Percentiles rank a stretch among this genome's conserved stretches.
These are phyloP conservation scores for Acronicta aceris DNA, from an alignment of 2,888 invertebrate genomes.

Conservation along the genomic window DNA sequence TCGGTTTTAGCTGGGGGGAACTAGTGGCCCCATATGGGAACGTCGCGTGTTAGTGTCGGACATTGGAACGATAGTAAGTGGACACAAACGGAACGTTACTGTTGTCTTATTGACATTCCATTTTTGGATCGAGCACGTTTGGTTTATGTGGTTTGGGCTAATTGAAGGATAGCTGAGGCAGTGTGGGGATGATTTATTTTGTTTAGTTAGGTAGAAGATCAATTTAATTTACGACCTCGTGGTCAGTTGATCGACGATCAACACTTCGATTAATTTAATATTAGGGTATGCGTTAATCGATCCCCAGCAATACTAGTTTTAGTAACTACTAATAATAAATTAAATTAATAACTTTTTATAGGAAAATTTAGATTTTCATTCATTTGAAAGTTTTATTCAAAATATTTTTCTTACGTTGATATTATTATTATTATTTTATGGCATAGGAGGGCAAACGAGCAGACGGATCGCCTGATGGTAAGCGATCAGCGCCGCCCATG, in stretches of 20 bases:
- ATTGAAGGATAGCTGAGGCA: constrained; percentile 16
- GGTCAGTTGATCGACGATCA: too few species aligned
- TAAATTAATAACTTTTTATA: too few species aligned
- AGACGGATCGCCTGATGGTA: too few species aligned
- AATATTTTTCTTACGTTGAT: neutral
- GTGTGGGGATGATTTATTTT: neutral
- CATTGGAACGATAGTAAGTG: constrained; percentile 59
- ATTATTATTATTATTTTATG: too few species aligned
- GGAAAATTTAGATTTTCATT: too few species aligned
- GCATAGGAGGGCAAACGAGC: too few species aligned
- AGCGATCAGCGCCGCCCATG: too few species aligned
- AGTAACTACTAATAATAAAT: too few species aligned
- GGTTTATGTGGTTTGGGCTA: constrained; percentile 32
- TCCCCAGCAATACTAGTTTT: too few species aligned
- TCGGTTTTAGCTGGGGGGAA: constrained; percentile 48
- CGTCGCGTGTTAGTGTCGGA: constrained; percentile 37
- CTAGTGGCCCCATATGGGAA: constrained; percentile 45
- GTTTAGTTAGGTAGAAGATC: neutral
- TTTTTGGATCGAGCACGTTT: constrained; percentile 52
- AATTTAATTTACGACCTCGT: neutral
- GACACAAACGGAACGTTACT: constrained; percentile 49
- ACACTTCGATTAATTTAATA: too few species aligned
- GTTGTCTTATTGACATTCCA: constrained; percentile 61
- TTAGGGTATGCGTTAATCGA: too few species aligned
- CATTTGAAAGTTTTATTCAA: neutral